Evolutionary conservation across 2,113 vertebrate species (phyloP).

Genomic region (Entosphenus tridentatus): DNA sequence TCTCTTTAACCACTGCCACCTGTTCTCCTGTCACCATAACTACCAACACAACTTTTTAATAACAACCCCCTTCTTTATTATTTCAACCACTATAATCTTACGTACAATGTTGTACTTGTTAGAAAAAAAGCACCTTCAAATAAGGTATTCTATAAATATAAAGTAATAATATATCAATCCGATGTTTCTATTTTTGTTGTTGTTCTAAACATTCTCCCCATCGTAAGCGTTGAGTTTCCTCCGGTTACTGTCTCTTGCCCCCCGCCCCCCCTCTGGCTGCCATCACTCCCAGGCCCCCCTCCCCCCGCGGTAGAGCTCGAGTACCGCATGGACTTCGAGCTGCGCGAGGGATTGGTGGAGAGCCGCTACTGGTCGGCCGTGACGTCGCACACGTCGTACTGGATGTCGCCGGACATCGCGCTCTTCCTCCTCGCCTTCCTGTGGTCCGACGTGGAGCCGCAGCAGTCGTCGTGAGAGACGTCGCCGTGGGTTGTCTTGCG

Average conservation of each 20-base stretch:
- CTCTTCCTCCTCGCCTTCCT: constrained; percentile 90
- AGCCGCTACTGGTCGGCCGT: constrained; percentile 94
- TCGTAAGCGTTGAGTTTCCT: no score
- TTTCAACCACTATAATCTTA: no score
- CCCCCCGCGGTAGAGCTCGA: constrained; percentile 42
- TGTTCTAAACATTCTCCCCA: no score
- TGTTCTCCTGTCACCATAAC: no score
- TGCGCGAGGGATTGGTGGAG: constrained; percentile 81
- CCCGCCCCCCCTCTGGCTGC: background rate
- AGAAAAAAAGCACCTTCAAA: no score
- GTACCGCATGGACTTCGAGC: constrained; percentile 77
- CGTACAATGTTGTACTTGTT: no score
- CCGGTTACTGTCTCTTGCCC: background rate
- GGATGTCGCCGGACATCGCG: constrained; percentile 80
- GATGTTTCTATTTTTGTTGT: no score
- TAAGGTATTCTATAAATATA: no score
- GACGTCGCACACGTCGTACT: constrained; percentile 88
- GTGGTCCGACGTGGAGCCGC: constrained; percentile 15
- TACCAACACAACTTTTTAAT: no score
- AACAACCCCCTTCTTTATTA: no score
- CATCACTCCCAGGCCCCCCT: background rate
- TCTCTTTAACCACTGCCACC: no score
- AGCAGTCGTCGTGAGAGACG: background rate
- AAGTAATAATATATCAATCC: no score
- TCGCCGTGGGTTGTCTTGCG: background rate